Evolutionary conservation across 2,797 vertebrate genomes (phyloP).

Genomic region (Heliangelus exortis): DNA sequence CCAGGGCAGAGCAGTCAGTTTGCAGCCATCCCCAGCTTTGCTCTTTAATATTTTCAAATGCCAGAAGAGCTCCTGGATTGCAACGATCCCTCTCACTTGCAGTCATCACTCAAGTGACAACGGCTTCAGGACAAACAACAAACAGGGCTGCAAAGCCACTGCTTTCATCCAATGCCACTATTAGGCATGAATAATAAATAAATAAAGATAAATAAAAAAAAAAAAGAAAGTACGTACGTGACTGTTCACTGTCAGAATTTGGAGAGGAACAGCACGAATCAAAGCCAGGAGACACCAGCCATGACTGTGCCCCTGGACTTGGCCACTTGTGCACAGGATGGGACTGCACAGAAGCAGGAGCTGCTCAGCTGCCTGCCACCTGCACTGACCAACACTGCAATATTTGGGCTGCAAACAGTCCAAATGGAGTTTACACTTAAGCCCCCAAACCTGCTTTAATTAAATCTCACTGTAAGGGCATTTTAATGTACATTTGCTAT

Average conservation of each 20-base stretch:
- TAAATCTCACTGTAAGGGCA: background rate
- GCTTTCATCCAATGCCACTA: accelerated
- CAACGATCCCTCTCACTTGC: background rate
- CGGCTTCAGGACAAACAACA: background rate
- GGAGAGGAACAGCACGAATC: background rate
- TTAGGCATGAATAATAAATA: background rate
- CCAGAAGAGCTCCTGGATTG: conserved; percentile 19
- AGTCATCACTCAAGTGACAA: background rate
- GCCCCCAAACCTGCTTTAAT: background rate
- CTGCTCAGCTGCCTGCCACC: background rate
- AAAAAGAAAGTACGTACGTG: accelerated
- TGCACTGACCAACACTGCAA: background rate
- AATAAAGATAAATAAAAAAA: background rate
- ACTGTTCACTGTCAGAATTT: accelerated
- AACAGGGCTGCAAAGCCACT: background rate
- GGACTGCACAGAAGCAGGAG: background rate
- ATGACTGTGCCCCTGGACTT: background rate
- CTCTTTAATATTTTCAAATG: background rate
- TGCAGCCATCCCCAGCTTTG: background rate
- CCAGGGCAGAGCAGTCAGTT: background rate
- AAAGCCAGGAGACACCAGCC: background rate
- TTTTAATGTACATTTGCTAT: background rate
- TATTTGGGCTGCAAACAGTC: background rate
- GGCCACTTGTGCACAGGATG: background rate
- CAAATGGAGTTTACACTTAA: background rate